Evolutionary conservation across 2,797 vertebrate genomes (phyloP).

Genomic region (Zalophus californianus): DNA sequence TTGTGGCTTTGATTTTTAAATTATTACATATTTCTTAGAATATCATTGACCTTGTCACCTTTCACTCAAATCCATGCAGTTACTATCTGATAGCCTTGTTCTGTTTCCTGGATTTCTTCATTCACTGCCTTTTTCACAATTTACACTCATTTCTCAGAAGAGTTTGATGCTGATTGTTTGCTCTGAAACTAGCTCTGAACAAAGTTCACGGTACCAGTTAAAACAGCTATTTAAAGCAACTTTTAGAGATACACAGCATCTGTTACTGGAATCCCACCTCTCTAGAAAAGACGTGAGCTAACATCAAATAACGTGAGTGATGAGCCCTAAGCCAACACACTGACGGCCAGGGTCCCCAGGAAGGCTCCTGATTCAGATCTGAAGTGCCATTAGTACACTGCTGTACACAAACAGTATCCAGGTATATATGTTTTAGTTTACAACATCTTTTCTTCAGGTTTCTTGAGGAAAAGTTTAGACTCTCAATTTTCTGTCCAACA

Average conservation of each 20-base stretch:
- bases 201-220: slow-evolving; percentile 9
- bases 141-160: slow-evolving; percentile 48
- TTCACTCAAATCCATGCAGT: neutral
- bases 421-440: neutral
- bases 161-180: neutral
- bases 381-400: rapidly evolving
- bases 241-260: neutral
- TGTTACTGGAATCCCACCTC: neutral
- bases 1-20: neutral
- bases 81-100: neutral
- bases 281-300: neutral
- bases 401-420: rapidly evolving
- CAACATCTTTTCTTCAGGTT: neutral
- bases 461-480: neutral
- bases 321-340: rapidly evolving
- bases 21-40: neutral
- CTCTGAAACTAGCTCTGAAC: slow-evolving; percentile 44
- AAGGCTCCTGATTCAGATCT: rapidly evolving
- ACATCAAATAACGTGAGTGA: rapidly evolving
- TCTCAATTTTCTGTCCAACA: neutral
- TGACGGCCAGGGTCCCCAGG: neutral
- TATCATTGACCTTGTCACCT: neutral
- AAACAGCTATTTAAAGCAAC: neutral
- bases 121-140: slow-evolving; percentile 24
- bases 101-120: slow-evolving; percentile 32